These are phyloP conservation scores for Stictocephala bisonia DNA, from an alignment of 2,888 invertebrate species.

Conservation along the genomic window DNA sequence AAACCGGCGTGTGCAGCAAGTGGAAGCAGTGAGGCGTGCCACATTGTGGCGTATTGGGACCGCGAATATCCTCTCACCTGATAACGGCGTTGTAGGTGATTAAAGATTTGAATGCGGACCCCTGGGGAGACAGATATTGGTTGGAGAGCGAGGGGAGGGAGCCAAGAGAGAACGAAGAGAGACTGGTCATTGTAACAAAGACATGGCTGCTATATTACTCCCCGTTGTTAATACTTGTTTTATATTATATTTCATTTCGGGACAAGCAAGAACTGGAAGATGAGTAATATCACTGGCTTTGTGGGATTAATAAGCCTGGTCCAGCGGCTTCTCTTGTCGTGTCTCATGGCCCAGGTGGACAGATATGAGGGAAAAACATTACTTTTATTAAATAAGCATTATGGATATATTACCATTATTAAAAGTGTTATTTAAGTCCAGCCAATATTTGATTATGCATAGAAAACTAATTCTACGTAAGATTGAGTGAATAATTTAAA, in stretches of 20 bases:
- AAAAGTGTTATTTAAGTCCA: too few relatives aligned
- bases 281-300: slow-evolving; percentile 35
- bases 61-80: slow-evolving; percentile 18
- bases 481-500: too few relatives aligned
- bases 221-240: slow-evolving; percentile 8
- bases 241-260: slow-evolving; percentile 32
- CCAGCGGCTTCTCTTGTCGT: too few relatives aligned
- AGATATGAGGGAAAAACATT: too few relatives aligned
- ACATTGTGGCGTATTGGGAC: neutral
- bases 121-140: slow-evolving; percentile 3
- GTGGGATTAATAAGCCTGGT: slow-evolving; percentile 26
- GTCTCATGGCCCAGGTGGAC: too few relatives aligned
- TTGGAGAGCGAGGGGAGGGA: neutral
- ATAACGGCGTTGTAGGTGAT: slow-evolving; percentile 6
- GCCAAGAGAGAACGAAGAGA: too few relatives aligned
- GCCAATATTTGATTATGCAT: too few relatives aligned
- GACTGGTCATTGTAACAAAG: slow-evolving; percentile 7
- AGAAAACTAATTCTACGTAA: too few relatives aligned
- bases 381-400: too few relatives aligned
- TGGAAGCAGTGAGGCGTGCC: slow-evolving; percentile 4
- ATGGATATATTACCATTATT: too few relatives aligned
- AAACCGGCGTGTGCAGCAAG: neutral
- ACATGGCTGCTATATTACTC: too few relatives aligned
- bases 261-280: too few relatives aligned
- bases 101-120: slow-evolving; percentile 18